Percentiles rank a stretch among this genome's conserved stretches.
phyloP scores from a whole-genome alignment of 2,113 vertebrate genomes.

The Lepisosteus osseus region DNA sequence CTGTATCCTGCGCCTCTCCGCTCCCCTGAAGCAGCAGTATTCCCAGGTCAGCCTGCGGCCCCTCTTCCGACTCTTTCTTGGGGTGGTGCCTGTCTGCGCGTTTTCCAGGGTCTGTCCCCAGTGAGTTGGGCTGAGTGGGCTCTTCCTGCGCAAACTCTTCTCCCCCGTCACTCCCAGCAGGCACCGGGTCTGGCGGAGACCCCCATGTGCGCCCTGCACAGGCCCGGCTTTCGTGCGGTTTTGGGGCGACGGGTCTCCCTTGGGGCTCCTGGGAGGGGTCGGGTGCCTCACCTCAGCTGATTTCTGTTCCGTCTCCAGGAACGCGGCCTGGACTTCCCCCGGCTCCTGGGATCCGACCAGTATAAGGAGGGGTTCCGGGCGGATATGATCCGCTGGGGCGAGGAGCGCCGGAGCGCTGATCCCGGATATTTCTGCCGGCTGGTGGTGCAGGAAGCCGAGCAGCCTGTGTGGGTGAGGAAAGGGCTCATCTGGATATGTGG shows the following conservation, averaged over 20 bases:
- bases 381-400: slow-evolving; percentile 89
- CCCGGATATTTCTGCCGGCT: slow-evolving; percentile 82
- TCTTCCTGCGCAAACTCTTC: not conserved
- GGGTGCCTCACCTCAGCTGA: no score
- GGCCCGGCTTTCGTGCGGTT: not conserved
- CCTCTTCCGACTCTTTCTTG: no score
- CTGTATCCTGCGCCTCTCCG: slow-evolving; percentile 62
- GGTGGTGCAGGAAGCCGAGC: slow-evolving; percentile 46
- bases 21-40: slow-evolving; percentile 62
- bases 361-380: slow-evolving; percentile 80
- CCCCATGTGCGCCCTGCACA: not conserved
- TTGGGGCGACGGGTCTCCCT: not conserved
- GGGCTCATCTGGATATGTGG: no score
- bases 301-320: slow-evolving; percentile 59
- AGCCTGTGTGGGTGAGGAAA: slow-evolving; percentile 79
- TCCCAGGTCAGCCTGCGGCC: slow-evolving; percentile 51
- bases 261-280: no score
- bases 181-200: no score
- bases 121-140: not conserved
- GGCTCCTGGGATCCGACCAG: slow-evolving; percentile 71
- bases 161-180: no score
- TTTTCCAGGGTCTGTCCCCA: no score
- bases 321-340: slow-evolving; percentile 67
- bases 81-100: no score
- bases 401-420: slow-evolving; percentile 63